A percentile compares a stretch with the other conserved stretches of the same genome.
phyloP scores from a whole-genome alignment of 1,140 invertebrate species.

The Stegodyphus mimosarum region DNA sequence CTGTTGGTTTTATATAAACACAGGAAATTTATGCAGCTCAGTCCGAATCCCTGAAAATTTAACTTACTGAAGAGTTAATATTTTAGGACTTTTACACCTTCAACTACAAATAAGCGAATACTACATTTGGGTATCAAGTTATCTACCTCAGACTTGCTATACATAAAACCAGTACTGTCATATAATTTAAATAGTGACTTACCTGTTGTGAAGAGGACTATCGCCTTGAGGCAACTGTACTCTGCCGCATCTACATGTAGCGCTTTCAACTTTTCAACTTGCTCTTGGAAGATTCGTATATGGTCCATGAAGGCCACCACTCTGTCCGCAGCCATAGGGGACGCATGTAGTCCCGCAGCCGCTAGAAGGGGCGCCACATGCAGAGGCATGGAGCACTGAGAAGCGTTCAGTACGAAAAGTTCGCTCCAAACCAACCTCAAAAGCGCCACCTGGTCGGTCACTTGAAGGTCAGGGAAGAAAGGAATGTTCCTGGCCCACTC shows the following conservation, averaged over 20 bases:
- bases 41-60: too few species aligned
- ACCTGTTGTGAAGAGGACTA: constrained; percentile 99
- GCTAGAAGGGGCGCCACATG: constrained; percentile 94
- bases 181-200: constrained; percentile 70
- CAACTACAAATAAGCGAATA: too few species aligned
- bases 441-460: constrained; percentile 87
- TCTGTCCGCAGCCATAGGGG: constrained; percentile 95
- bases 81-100: too few species aligned
- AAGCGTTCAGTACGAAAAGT: constrained; percentile 96
- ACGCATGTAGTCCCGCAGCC: constrained; percentile 85
- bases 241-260: constrained; percentile 98
- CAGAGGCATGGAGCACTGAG: constrained; percentile 97
- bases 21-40: too few species aligned
- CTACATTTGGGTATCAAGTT: too few species aligned
- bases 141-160: too few species aligned
- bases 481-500: constrained; percentile 98
- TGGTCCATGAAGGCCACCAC: constrained; percentile 99
- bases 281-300: constrained; percentile 97
- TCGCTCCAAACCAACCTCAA: constrained; percentile 96
- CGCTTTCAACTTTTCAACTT: constrained; percentile 97
- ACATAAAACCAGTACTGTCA: too few species aligned
- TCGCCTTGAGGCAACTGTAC: constrained; percentile 98
- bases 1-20: too few species aligned
- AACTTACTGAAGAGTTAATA: too few species aligned
- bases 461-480: constrained; percentile 95